A percentile compares a stretch with the other conserved stretches of the same genome.
These are phyloP conservation scores for Darevskia nairensis DNA, from an alignment of 2,797 vertebrate genomes.

Conservation along the genomic window DNA sequence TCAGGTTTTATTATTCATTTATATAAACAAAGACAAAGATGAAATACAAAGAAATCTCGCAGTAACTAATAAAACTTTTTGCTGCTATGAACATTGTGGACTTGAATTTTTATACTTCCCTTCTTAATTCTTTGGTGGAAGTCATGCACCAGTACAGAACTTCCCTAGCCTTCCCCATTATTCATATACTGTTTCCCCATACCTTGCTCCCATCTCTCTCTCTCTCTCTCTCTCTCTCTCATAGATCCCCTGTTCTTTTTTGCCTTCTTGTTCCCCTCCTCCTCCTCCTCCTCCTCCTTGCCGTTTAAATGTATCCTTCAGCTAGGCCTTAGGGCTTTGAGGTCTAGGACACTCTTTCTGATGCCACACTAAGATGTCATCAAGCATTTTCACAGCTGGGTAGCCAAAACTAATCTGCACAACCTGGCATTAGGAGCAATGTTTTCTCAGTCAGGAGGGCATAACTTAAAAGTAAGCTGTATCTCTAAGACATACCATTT, in stretches of 20 bases:
- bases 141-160: too few relatives aligned
- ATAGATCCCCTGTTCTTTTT: background rate
- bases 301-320: background rate
- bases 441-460: background rate
- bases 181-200: too few relatives aligned
- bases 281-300: background rate
- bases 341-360: background rate
- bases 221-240: background rate
- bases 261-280: too few relatives aligned
- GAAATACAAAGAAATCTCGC: too few relatives aligned
- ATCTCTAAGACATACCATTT: background rate
- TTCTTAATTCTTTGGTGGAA: too few relatives aligned
- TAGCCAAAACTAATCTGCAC: background rate
- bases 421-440: background rate
- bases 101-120: too few relatives aligned
- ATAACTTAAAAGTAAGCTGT: too few relatives aligned
- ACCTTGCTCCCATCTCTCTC: background rate
- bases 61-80: too few relatives aligned
- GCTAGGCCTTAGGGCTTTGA: background rate
- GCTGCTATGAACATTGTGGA: too few relatives aligned
- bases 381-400: background rate
- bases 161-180: background rate
- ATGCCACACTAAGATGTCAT: background rate
- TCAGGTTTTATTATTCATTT: too few relatives aligned
- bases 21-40: too few relatives aligned